Base-by-base conservation (phyloP, 2,888 invertebrate genomes). In the Dermolepida albohirtum region DNA sequence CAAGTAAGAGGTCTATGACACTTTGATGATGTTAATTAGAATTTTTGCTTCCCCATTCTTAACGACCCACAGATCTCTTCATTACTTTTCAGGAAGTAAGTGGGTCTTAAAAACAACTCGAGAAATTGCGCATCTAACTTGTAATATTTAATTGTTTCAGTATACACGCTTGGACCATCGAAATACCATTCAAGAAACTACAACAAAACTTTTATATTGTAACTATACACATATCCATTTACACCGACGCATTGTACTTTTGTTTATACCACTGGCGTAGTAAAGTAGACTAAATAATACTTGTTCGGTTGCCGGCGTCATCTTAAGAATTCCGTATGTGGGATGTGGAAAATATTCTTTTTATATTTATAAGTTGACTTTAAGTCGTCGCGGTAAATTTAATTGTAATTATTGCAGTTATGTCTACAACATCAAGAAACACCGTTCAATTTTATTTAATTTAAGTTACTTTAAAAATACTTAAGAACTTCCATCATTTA, bases 401-500 rank as follows among this genome's bases (percentile, higher is more conserved):
- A 52, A 22, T 12, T 8, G 22, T 43, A 22, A 22, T 55, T 40
- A 55, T 55, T 55, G 41, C 40, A 5, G 43, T 22, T 16, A 14
- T 47, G 17, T 47, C 47, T 12, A 41, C 41, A 55, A 11, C n/a
- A 51, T 51, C 2, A 29, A 51, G 51, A 51, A 51, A 54, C 39
- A 40, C 54, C 39, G 39, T 59, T 59, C 59, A 59, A 54, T 59
- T 59, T 44, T 29, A 44, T 44, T 29, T 59, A 59, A 59, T 59
- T 59, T 11, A 47, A 59, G 59, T 44, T 59, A 59, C 27, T 59
- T 59, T 59, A 59, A 59, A 29, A 44, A 40, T 27, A 40, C 59
- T 59, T 59, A 59, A 44, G 44, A 40, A 7, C 27, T 47, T 44
- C 12, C 29, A 57, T 43, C 12, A 43, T 44, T 59, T 59, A 59